phyloP scores from a whole-genome alignment of 2,797 vertebrate genomes.

The Coreius guichenoti region DNA sequence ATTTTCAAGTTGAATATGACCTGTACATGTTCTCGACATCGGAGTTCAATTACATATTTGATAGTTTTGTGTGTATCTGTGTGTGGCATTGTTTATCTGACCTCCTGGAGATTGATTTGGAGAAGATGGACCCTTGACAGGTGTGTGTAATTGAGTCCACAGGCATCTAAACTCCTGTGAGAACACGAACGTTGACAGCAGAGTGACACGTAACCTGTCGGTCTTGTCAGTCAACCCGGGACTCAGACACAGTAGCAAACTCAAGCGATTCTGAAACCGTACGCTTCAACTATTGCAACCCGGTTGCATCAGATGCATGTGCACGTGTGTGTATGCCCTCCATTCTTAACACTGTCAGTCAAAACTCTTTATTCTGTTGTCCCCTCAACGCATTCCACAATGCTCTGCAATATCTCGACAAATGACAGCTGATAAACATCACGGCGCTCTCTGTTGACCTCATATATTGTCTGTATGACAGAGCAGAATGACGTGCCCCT shows the following conservation, averaged over 20 bases:
- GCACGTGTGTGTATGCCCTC: background rate
- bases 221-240: background rate
- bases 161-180: background rate
- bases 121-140: background rate
- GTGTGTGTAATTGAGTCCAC: conserved; percentile 26
- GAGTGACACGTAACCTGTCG: background rate
- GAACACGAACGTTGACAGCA: conserved; percentile 10
- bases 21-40: background rate
- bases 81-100: conserved; percentile 9
- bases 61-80: background rate
- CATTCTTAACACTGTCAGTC: background rate
- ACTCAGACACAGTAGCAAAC: background rate
- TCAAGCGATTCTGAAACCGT: background rate
- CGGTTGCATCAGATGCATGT: background rate
- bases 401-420: background rate
- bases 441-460: background rate
- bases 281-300: background rate
- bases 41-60: background rate
- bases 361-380: background rate
- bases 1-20: background rate
- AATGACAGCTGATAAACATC: background rate
- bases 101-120: background rate
- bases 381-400: background rate
- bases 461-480: background rate
- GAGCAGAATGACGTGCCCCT: background rate